These are phyloP conservation scores for Heterodera schachtii DNA, from an alignment of 1,140 invertebrate genomes.

Conservation along the genomic window DNA sequence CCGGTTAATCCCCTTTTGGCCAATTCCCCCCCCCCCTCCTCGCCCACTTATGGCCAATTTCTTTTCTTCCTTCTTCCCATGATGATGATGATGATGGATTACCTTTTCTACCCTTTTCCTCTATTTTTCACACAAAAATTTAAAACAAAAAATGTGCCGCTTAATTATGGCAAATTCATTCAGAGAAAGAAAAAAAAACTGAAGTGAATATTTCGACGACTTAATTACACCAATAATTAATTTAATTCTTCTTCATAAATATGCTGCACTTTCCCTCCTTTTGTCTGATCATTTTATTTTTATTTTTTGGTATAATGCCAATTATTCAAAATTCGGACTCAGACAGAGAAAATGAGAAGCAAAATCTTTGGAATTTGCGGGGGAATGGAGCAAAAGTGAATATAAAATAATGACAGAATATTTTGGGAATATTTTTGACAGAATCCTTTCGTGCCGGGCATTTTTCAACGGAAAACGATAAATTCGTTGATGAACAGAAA, in stretches of 20 bases:
- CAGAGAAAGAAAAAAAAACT: background rate
- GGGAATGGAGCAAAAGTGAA: too few species aligned
- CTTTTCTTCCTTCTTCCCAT: background rate
- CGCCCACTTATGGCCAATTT: background rate
- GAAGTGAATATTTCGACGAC: too few species aligned
- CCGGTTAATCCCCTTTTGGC: background rate
- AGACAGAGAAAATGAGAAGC: too few species aligned
- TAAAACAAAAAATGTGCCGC: too few species aligned
- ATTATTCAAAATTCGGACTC: too few species aligned
- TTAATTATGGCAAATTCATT: background rate
- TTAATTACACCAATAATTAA: too few species aligned
- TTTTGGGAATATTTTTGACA: background rate
- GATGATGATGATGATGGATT: too few species aligned
- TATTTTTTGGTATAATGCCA: background rate
- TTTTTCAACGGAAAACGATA: background rate
- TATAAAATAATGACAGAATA: too few species aligned
- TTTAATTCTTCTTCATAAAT: too few species aligned
- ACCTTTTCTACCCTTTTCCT: too few species aligned
- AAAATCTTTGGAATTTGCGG: too few species aligned
- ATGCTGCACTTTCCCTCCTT: background rate
- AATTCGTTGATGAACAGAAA: background rate
- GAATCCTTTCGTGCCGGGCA: background rate
- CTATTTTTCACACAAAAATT: too few species aligned
- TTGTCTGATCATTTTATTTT: background rate
- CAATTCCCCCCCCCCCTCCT: background rate